Evolutionary conservation across 2,113 vertebrate species (phyloP).

Genomic region (Pachycephala philippinensis): DNA sequence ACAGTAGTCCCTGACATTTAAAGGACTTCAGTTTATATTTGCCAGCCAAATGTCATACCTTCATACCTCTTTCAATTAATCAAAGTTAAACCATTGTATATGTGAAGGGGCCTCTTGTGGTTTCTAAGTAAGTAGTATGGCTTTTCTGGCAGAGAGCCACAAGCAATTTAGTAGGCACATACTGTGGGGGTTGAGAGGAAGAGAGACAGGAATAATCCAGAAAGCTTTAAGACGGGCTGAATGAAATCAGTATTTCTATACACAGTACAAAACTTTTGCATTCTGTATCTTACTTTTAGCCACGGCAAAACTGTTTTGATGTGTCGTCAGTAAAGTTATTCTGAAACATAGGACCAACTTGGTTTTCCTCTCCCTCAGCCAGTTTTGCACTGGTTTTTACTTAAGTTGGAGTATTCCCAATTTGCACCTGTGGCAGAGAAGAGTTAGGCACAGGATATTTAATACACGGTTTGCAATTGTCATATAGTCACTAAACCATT

Average conservation of each 20-base stretch:
- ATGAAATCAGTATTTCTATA: background rate
- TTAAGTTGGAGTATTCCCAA: background rate
- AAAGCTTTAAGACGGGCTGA: slow-evolving; percentile 2
- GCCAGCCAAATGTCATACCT: slow-evolving; percentile 52
- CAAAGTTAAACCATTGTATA: slow-evolving; percentile 55
- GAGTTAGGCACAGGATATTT: background rate
- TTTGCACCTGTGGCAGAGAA: background rate
- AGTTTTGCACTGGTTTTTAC: background rate
- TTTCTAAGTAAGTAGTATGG: slow-evolving; percentile 59
- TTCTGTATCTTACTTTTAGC: background rate
- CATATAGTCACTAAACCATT: background rate
- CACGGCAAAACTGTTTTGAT: background rate
- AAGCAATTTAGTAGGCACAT: slow-evolving; percentile 37
- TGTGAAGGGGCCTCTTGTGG: slow-evolving; percentile 43
- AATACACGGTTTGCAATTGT: rapidly evolving
- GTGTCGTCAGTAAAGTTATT: background rate
- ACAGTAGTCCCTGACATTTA: slow-evolving; percentile 34
- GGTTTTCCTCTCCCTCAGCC: background rate
- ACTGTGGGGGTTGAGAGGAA: background rate
- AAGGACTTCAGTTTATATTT: slow-evolving; percentile 35
- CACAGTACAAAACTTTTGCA: background rate
- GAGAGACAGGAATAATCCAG: background rate
- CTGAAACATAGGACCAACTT: background rate
- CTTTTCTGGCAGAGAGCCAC: slow-evolving; percentile 57
- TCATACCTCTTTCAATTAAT: slow-evolving; percentile 39